Conservation (phyloP, 1,140 invertebrate genomes). For the Trichoplusia ni region DNA sequence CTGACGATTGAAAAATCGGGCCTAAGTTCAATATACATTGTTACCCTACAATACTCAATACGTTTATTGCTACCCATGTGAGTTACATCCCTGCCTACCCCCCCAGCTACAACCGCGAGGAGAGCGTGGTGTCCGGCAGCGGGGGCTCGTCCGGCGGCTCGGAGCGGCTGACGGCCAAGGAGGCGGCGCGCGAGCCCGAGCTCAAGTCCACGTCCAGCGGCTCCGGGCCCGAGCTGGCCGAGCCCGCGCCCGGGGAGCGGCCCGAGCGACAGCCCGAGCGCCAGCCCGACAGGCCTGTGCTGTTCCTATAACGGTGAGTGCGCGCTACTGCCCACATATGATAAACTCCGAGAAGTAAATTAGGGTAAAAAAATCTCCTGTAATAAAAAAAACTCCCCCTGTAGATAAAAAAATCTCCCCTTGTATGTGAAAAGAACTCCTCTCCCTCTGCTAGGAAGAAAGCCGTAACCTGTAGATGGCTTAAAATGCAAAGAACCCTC, state of each 20-base stretch:
- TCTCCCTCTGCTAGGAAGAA: too few relatives aligned
- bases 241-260: too few relatives aligned
- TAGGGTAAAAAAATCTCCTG: not conserved
- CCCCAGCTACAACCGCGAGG: conserved; percentile 76
- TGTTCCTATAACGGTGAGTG: conserved; percentile 69
- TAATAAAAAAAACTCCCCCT: too few relatives aligned
- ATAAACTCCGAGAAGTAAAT: not conserved
- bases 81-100: not conserved
- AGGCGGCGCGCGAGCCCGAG: conserved; percentile 50
- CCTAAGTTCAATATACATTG: too few relatives aligned
- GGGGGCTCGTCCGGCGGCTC: conserved; percentile 78
- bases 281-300: conserved; percentile 55
- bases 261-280: not conserved
- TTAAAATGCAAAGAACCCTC: too few relatives aligned
- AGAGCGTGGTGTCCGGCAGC: conserved; percentile 76
- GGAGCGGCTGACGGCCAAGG: conserved; percentile 73
- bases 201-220: conserved; percentile 22
- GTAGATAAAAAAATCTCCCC: too few relatives aligned
- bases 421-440: too few relatives aligned
- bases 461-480: too few relatives aligned
- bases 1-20: too few relatives aligned
- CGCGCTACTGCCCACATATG: not conserved
- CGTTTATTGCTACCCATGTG: too few relatives aligned
- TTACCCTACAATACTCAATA: too few relatives aligned
- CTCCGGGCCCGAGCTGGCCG: too few relatives aligned